Evolutionary conservation across 1,140 invertebrate genomes (phyloP).

Genomic region (Ephestia elutella): DNA sequence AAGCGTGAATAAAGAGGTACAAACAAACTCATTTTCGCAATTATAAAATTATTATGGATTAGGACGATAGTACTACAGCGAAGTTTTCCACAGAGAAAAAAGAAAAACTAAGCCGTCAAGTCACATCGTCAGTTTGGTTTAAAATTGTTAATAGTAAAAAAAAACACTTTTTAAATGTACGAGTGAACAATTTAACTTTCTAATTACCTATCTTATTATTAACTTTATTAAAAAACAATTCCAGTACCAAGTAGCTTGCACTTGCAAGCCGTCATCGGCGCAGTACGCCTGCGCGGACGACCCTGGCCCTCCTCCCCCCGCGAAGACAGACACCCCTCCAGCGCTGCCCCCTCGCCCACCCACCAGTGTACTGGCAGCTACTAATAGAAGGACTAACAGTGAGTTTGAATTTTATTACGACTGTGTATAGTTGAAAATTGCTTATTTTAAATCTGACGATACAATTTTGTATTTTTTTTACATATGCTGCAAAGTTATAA

Average conservation of each 20-base stretch:
- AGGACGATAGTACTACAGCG: too few relatives aligned
- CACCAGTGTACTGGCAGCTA: slow-evolving; percentile 45
- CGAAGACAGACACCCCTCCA: slow-evolving; percentile 62
- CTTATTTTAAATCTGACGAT: neutral
- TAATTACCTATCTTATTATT: too few relatives aligned
- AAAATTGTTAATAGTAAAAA: too few relatives aligned
- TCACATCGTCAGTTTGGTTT: too few relatives aligned
- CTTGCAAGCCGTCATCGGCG: slow-evolving; percentile 56
- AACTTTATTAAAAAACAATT: slow-evolving; percentile 18
- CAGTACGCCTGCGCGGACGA: slow-evolving; percentile 65
- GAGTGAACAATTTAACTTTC: too few relatives aligned
- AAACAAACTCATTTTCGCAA: too few relatives aligned
- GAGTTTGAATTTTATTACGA: slow-evolving; percentile 9
- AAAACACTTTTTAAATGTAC: too few relatives aligned
- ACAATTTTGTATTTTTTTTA: neutral
- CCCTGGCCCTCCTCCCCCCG: slow-evolving; percentile 51
- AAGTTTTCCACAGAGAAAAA: too few relatives aligned
- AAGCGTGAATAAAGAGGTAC: too few relatives aligned
- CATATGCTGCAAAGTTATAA: too few relatives aligned
- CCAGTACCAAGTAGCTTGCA: slow-evolving; percentile 71
- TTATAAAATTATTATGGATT: too few relatives aligned
- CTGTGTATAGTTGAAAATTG: neutral
- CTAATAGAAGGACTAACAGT: slow-evolving; percentile 57
- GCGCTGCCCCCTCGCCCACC: slow-evolving; percentile 64
- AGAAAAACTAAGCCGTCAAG: too few relatives aligned